Evolutionary conservation across 2,113 vertebrate species (phyloP).

Genomic region (Sinocyclocheilus grahami): DNA sequence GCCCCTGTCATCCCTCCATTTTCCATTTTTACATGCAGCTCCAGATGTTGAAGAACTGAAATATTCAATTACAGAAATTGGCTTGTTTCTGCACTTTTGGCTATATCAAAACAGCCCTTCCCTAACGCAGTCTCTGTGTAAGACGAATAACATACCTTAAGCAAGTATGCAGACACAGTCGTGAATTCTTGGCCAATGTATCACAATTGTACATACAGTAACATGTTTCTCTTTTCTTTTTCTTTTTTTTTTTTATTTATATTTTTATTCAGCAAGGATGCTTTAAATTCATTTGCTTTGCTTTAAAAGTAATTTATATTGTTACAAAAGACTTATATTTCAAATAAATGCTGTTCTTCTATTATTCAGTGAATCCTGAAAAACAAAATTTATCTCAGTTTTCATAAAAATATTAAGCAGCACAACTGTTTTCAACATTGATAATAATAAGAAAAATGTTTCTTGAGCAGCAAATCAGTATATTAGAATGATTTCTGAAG

Average conservation of each 20-base stretch:
- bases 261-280: neutral
- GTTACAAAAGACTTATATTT: too few species aligned
- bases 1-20: constrained; percentile 75
- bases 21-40: constrained; percentile 81
- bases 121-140: constrained; percentile 51
- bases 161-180: constrained; percentile 21
- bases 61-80: constrained; percentile 82
- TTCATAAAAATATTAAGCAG: neutral
- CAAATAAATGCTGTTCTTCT: too few species aligned
- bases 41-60: constrained; percentile 81
- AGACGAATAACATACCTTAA: neutral
- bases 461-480: neutral
- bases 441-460: neutral
- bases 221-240: too few species aligned
- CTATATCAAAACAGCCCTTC: constrained; percentile 75
- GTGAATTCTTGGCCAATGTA: neutral
- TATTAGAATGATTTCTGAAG: neutral
- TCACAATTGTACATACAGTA: neutral
- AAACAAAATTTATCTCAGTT: neutral
- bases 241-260: neutral
- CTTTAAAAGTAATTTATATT: too few species aligned
- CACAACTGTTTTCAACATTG: neutral
- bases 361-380: neutral
- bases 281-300: neutral
- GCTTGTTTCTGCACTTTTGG: constrained; percentile 76